These are phyloP conservation scores for Dryomyza anilis DNA, from an alignment of 2,888 invertebrate genomes.

Conservation along the genomic window DNA sequence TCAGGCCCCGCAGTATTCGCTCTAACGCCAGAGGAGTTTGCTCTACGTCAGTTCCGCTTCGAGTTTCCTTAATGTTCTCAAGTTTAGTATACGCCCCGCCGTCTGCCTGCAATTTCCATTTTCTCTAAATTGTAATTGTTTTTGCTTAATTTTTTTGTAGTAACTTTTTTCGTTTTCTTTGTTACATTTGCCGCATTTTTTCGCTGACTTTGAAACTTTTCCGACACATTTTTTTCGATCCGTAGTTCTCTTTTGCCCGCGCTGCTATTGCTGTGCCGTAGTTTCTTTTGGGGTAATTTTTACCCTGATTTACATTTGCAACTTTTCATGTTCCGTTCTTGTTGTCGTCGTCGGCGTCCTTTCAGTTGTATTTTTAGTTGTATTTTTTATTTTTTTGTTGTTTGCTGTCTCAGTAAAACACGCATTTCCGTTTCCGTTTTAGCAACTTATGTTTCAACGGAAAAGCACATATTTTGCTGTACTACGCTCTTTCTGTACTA, in stretches of 20 bases:
- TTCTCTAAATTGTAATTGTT: constrained; percentile 29
- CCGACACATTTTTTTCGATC: neutral
- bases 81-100: no score
- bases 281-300: constrained; percentile 14
- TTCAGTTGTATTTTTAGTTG: constrained; percentile 18
- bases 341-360: neutral
- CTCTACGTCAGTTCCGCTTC: constrained; percentile 31
- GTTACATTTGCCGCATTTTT: constrained; percentile 20
- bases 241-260: constrained; percentile 11
- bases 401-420: constrained; percentile 42
- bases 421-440: constrained; percentile 44
- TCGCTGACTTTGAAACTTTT: constrained; percentile 35
- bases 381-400: constrained; percentile 24
- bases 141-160: constrained; percentile 20
- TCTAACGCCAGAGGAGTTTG: neutral
- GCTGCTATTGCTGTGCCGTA: constrained; percentile 3
- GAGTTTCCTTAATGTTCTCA: no score
- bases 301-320: constrained; percentile 35
- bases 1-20: neutral
- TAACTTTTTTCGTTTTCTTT: constrained; percentile 24
- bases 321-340: constrained; percentile 33
- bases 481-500: no score
- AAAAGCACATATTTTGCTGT: neutral
- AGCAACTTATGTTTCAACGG: constrained; percentile 27
- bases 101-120: constrained; percentile 25